Evolutionary conservation across 2,797 vertebrate species (phyloP).

Genomic region (Malurus leucopterus): DNA sequence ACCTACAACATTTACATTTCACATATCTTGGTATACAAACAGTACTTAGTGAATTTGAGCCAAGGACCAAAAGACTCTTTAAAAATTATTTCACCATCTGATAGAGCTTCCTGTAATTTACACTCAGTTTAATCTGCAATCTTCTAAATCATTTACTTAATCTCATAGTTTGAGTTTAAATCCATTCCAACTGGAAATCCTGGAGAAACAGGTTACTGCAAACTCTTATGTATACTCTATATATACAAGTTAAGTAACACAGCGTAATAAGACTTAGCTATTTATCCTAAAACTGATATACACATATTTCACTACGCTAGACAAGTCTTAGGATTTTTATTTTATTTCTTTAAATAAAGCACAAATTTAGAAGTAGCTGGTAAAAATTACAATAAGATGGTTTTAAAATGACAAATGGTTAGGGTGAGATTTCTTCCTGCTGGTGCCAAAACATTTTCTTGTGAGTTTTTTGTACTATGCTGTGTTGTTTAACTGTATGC

Average conservation of each 20-base stretch:
- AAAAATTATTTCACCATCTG: constrained; percentile 65
- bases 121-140: constrained; percentile 61
- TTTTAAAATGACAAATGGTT: constrained; percentile 65
- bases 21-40: constrained; percentile 82
- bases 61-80: constrained; percentile 71
- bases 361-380: constrained; percentile 71
- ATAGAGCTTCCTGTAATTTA: constrained; percentile 72
- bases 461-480: constrained; percentile 54
- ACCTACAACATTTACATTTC: constrained; percentile 87
- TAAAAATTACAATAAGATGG: constrained; percentile 61
- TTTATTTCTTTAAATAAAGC: constrained; percentile 69
- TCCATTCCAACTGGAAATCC: constrained; percentile 63
- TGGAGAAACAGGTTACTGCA: constrained; percentile 72
- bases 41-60: constrained; percentile 80
- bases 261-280: constrained; percentile 69
- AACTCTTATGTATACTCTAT: constrained; percentile 71
- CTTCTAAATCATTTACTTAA: constrained; percentile 59
- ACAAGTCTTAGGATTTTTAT: constrained; percentile 65
- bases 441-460: constrained; percentile 62
- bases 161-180: constrained; percentile 66
- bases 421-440: constrained; percentile 62
- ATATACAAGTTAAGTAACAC: constrained; percentile 76
- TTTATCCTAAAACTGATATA: constrained; percentile 71
- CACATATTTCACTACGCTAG: constrained; percentile 70
- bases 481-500: constrained; percentile 67